phyloP scores from a whole-genome alignment of 2,797 vertebrate genomes.

The Emydoidea blandingii region DNA sequence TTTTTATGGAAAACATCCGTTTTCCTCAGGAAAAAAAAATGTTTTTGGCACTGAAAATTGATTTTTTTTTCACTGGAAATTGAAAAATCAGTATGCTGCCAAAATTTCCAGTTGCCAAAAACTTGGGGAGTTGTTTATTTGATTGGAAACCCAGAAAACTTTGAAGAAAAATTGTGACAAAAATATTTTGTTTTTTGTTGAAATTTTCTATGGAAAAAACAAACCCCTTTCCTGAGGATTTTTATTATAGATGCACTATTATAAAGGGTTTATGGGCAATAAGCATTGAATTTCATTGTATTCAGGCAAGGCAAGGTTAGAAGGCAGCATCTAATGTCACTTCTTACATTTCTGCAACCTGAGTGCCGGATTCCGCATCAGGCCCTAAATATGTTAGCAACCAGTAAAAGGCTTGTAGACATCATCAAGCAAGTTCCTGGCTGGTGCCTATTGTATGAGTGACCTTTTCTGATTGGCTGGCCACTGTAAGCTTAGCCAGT shows the following conservation, averaged over 20 bases:
- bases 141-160: neutral
- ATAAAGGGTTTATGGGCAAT: neutral
- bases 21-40: neutral
- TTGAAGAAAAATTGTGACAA: neutral
- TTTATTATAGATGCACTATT: neutral
- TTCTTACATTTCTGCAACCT: neutral
- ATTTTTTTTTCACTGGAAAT: neutral
- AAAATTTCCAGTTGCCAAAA: neutral
- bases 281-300: neutral
- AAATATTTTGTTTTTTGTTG: neutral
- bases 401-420: neutral
- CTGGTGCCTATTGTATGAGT: neutral
- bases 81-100: neutral
- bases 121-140: neutral
- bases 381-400: neutral
- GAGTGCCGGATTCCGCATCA: neutral
- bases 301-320: neutral
- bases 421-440: neutral
- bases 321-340: neutral
- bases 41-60: neutral
- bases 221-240: neutral
- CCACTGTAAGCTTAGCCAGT: neutral
- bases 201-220: neutral
- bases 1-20: neutral
- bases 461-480: neutral